Base-by-base conservation (phyloP, 2,888 invertebrate species). In the Leucophenga montana region DNA sequence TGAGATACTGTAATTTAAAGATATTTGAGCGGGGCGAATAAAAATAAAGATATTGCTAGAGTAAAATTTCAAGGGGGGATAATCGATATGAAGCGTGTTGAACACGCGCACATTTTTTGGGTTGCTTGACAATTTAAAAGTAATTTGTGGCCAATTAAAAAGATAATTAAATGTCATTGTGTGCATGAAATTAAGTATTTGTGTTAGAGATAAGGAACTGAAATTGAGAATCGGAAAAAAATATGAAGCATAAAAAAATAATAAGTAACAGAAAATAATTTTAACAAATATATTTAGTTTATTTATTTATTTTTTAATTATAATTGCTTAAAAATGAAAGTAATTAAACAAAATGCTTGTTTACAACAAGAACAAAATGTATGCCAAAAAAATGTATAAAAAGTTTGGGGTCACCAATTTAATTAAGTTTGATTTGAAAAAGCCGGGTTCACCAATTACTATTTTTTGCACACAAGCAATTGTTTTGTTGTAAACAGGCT, bases 201-300 rank as follows among this genome's bases (percentile, higher is more conserved):
- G 73, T 74, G 78, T 81, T 77, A 76, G 70, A 78, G 78, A 78
- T 61, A 73, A 53, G 18, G 50, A 66, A 11, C 33, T 74, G 68
- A 78, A 75, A 78, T 71, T 74, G 69, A 73, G 65, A 78, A 66
- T 31, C 50, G 70, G 74, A 77, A 71, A 59, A 79, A 72, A 56
- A 73, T 62, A 66, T 74, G 70, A 68, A n/a, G n/a, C n/a, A 67
- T 67, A 3, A 78, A 68, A 46, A 68, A 78, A 73, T 27, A 48
- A 39, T 3, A 69, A 75, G 61, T 67, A 73, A 71, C 69, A 73
- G 67, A 33, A 67, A 65, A 66, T 71, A 66, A 70, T 73, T 61
- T 70, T 64, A 67, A 67, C 27, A 70, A 71, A 50, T 73, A 69
- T 70, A 65, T 46, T 64, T 50, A 27, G n/a, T n/a, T n/a, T 72